Percentiles rank a stretch among this genome's conserved stretches.
Evolutionary conservation across 2,888 invertebrate species (phyloP).

Genomic region (Cactoblastis cactorum): DNA sequence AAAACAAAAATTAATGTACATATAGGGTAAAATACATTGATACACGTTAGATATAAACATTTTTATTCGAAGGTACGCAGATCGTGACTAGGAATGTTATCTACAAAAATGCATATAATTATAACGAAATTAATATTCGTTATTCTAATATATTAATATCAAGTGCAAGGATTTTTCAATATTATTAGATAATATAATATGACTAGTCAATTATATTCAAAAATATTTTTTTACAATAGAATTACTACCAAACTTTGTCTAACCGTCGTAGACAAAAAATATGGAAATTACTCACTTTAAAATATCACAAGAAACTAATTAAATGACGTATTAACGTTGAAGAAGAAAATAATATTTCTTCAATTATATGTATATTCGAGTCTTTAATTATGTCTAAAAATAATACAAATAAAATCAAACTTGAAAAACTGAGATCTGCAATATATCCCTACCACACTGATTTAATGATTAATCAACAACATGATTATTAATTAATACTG

Average conservation of each 20-base stretch:
- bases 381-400: background rate
- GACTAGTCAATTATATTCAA: conserved; percentile 21
- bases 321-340: background rate
- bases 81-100: conserved; percentile 50
- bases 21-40: background rate
- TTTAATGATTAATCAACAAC: conserved; percentile 4
- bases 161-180: background rate
- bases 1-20: background rate
- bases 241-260: conserved; percentile 15
- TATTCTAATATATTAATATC: background rate
- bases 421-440: conserved; percentile 12
- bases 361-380: no score
- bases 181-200: conserved; percentile 15
- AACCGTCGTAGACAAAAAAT: background rate
- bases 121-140: background rate
- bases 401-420: background rate
- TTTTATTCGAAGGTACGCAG: conserved; percentile 11
- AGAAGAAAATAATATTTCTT: background rate
- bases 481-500: conserved; percentile 11
- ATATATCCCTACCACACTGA: background rate
- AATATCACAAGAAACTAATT: conserved; percentile 10
- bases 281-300: conserved; percentile 4
- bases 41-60: background rate
- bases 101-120: conserved; percentile 42
- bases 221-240: background rate